Evolutionary conservation across 2,797 vertebrate species (phyloP).

Genomic region (Cyprinella venusta): DNA sequence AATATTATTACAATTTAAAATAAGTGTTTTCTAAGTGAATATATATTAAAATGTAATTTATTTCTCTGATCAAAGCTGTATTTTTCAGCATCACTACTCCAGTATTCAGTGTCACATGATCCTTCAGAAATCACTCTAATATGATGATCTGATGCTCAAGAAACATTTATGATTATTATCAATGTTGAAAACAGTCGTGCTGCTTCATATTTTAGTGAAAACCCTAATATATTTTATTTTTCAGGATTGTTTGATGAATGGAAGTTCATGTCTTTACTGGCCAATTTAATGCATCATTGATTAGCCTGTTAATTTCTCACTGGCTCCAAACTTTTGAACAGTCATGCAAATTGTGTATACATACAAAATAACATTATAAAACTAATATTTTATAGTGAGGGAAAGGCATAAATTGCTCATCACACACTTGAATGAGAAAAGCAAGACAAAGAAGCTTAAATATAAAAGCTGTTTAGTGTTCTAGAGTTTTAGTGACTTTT

Average conservation of each 20-base stretch:
- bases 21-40: not conserved
- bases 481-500: not conserved
- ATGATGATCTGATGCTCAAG: too few relatives aligned
- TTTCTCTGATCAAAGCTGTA: not conserved
- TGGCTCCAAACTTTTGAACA: not conserved
- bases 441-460: not conserved
- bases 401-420: not conserved
- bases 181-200: not conserved
- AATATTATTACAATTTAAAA: not conserved
- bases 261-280: not conserved
- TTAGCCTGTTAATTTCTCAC: not conserved
- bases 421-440: not conserved
- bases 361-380: not conserved
- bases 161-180: not conserved
- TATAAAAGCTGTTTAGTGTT: not conserved
- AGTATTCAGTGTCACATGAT: not conserved
- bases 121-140: not conserved
- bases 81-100: not conserved
- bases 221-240: not conserved
- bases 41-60: not conserved
- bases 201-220: not conserved
- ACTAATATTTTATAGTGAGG: not conserved
- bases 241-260: not conserved
- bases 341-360: not conserved
- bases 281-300: not conserved